Evolutionary conservation across 2,888 invertebrate species (phyloP), one percentile per base, ranked within the genome.

Genomic region (Uropetala carovei): DNA sequence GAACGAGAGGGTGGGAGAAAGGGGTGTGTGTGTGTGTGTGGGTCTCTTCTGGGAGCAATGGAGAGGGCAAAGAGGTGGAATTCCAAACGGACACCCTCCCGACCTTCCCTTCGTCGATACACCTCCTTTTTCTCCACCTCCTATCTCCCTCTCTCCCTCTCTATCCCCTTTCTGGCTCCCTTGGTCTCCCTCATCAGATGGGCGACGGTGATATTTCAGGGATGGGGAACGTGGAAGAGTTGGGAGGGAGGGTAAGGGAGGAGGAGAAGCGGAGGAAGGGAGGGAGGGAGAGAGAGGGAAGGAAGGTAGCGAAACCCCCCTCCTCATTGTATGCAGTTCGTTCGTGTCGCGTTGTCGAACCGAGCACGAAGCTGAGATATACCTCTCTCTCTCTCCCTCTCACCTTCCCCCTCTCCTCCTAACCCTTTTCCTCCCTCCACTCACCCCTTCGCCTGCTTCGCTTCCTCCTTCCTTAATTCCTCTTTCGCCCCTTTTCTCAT

Each of bases 281-380:
- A 11, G 27, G 75, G 14, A 10, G 75, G 4, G 7, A n/a, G 14
- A 18, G 75, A n/a, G 75, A 9, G 75, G 16, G 86, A 13, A 11
- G 59, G 59, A 59, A 86, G 86, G 89, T 89, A 64, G 60, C 64
- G 11, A 27, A 56, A 13, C 56, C 83, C 43, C 89, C 89, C 89
- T 89, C 89, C 89, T 89, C n/a, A 89, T 89, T 89, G 89, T 89
- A 89, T 89, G 68, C 89, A 89, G 89, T 89, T 27, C 89, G 60
- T 89, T 64, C 89, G 89, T 89, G 89, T 89, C 89, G 89, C 89
- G 89, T 64, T 89, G 89, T 89, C 64, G 89, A 89, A 89, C 64
- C 64, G 89, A 64, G 89, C 89, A 89, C 89, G 89, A 89, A 30
- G 89, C 89, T 64, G 43, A 64, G 43, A 43, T 86, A 60, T 60